These are phyloP conservation scores for Acipenser transmontanus DNA, from an alignment of 2,797 vertebrate species.

Conservation along the genomic window DNA sequence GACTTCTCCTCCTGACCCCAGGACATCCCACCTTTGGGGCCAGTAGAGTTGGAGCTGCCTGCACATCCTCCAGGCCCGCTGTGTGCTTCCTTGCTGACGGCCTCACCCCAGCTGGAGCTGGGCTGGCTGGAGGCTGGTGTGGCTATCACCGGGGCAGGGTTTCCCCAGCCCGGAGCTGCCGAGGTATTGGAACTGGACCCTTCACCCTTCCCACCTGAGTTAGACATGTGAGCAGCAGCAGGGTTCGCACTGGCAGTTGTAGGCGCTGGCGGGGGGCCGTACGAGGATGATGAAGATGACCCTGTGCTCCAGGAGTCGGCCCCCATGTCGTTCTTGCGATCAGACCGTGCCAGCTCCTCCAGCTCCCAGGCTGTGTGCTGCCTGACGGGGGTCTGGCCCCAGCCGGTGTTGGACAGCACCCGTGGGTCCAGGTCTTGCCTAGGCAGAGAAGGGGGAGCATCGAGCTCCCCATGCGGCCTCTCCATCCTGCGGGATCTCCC, in stretches of 20 bases:
- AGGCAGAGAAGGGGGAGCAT: slow-evolving; percentile 65
- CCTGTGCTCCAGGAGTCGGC: slow-evolving; percentile 76
- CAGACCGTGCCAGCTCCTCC: slow-evolving; percentile 67
- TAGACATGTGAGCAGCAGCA: slow-evolving; percentile 61
- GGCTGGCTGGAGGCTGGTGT: slow-evolving; percentile 70
- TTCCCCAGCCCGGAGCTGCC: slow-evolving; percentile 79
- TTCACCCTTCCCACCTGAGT: slow-evolving; percentile 80
- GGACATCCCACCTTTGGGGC: slow-evolving; percentile 76
- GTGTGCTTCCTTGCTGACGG: slow-evolving; percentile 66
- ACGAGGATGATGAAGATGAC: slow-evolving; percentile 30
- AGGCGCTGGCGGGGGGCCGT: slow-evolving; percentile 40
- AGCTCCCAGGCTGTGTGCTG: slow-evolving; percentile 83
- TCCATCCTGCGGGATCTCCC: slow-evolving; percentile 59
- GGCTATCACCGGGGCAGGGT: slow-evolving; percentile 34
- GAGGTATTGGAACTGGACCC: slow-evolving; percentile 76
- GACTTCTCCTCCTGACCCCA: slow-evolving; percentile 89
- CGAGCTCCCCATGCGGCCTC: slow-evolving; percentile 56
- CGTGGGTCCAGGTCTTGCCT: slow-evolving; percentile 76
- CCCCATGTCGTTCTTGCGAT: slow-evolving; percentile 74
- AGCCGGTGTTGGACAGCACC: slow-evolving; percentile 77
- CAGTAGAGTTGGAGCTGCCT: slow-evolving; percentile 66
- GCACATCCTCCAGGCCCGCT: slow-evolving; percentile 79
- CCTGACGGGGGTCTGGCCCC: slow-evolving; percentile 80
- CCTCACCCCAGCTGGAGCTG: slow-evolving; percentile 80
- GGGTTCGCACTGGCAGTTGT: slow-evolving; percentile 43